Evolutionary conservation across 2,888 invertebrate genomes (phyloP).

Genomic region (Thera obeliscata): DNA sequence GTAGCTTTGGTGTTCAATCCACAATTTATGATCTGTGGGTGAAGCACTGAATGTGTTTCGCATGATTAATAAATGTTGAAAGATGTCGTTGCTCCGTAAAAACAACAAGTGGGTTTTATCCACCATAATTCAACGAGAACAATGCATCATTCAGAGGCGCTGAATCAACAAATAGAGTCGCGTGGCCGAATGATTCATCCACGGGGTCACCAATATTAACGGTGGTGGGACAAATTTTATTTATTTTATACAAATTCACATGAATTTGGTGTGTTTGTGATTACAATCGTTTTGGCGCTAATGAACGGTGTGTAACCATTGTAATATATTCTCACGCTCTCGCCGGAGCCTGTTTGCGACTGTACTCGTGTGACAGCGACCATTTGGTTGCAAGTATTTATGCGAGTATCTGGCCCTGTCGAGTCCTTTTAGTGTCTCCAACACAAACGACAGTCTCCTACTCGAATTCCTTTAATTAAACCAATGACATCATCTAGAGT

Average conservation of each 20-base stretch:
- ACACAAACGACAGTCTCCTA: slow-evolving; percentile 44
- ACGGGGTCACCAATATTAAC: slow-evolving; percentile 39
- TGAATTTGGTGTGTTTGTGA: slow-evolving; percentile 13
- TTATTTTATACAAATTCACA: slow-evolving; percentile 31
- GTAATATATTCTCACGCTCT: slow-evolving; percentile 58
- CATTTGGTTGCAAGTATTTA: slow-evolving; percentile 41
- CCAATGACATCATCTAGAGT: slow-evolving; percentile 55
- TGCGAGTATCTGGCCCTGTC: slow-evolving; percentile 40
- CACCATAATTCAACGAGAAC: slow-evolving; percentile 55
- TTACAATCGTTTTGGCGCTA: slow-evolving; percentile 32
- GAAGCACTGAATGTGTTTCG: neutral
- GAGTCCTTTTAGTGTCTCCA: slow-evolving; percentile 28
- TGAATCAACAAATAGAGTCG: slow-evolving; percentile 57
- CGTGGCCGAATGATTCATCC: slow-evolving; percentile 55
- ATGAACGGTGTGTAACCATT: slow-evolving; percentile 42
- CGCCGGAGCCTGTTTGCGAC: slow-evolving; percentile 44
- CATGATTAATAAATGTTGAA: slow-evolving; percentile 10
- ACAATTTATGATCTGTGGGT: neutral
- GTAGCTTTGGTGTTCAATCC: neutral
- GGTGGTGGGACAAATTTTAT: slow-evolving; percentile 39
- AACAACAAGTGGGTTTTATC: slow-evolving; percentile 48
- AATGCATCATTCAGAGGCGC: slow-evolving; percentile 59
- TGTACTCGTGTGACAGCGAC: slow-evolving; percentile 38
- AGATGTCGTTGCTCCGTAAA: slow-evolving; percentile 40
- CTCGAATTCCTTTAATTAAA: slow-evolving; percentile 55